A percentile compares a stretch with the other conserved stretches of the same genome.
These are phyloP conservation scores for Semnopithecus entellus DNA, from an alignment of 2,113 vertebrate genomes.

Conservation along the genomic window DNA sequence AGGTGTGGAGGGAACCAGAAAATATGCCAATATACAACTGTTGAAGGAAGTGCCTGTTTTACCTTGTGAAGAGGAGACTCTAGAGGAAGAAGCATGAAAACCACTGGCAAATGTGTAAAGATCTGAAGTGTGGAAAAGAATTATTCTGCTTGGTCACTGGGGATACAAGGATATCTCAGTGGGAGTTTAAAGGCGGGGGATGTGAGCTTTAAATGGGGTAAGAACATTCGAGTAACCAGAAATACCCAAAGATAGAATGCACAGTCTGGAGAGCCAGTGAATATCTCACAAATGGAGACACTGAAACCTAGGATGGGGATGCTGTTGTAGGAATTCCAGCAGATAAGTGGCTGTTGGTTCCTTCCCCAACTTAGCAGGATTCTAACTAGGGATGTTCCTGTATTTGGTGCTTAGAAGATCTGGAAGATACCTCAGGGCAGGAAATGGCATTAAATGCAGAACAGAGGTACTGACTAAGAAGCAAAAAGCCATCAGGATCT, in stretches of 20 bases:
- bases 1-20: neutral
- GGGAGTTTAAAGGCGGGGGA: neutral
- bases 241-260: neutral
- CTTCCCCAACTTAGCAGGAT: neutral
- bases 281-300: neutral
- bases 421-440: neutral
- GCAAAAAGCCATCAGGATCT: neutral
- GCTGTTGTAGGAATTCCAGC: too few relatives aligned
- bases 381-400: neutral
- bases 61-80: neutral
- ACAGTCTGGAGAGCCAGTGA: neutral
- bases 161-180: neutral
- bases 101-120: neutral
- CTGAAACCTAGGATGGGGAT: neutral
- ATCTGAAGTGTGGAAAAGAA: neutral
- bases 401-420: neutral
- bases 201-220: neutral
- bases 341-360: neutral
- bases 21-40: neutral
- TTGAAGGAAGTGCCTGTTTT: neutral
- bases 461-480: neutral
- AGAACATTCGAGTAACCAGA: neutral
- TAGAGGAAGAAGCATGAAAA: neutral
- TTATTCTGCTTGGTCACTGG: neutral
- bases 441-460: neutral